A percentile compares a stretch with the other conserved stretches of the same genome.
phyloP scores from a whole-genome alignment of 1,140 invertebrate genomes.

The Paraescarpia echinospica region DNA sequence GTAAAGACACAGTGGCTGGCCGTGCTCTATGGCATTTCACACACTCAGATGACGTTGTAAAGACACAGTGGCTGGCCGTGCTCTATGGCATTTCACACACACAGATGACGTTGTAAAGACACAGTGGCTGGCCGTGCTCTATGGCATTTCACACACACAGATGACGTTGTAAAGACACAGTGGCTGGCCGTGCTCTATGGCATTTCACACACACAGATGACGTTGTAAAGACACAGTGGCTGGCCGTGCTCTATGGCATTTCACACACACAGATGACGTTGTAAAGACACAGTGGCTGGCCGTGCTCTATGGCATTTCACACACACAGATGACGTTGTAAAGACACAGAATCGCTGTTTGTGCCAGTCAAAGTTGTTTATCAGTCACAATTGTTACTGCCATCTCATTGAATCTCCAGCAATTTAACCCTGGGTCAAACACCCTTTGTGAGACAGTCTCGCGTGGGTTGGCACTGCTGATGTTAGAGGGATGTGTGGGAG shows the following conservation, averaged over 20 bases:
- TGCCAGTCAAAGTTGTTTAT: not conserved
- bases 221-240: not conserved
- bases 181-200: not conserved
- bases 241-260: not conserved
- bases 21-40: not conserved
- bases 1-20: not conserved
- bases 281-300: not conserved
- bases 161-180: not conserved
- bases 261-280: not conserved
- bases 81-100: not conserved
- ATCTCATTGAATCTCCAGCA: not conserved
- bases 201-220: not conserved
- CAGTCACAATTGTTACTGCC: not conserved
- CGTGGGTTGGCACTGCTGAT: not conserved
- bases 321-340: not conserved
- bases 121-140: not conserved
- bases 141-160: not conserved
- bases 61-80: not conserved
- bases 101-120: not conserved
- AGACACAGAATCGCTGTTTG: not conserved
- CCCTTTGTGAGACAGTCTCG: not conserved
- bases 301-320: not conserved
- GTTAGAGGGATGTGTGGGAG: not conserved
- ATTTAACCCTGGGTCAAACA: not conserved
- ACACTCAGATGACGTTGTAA: not conserved